Evolutionary conservation across 2,113 vertebrate genomes (phyloP), one percentile per base, ranked within the genome.

Genomic region (Acinonyx jubatus): DNA sequence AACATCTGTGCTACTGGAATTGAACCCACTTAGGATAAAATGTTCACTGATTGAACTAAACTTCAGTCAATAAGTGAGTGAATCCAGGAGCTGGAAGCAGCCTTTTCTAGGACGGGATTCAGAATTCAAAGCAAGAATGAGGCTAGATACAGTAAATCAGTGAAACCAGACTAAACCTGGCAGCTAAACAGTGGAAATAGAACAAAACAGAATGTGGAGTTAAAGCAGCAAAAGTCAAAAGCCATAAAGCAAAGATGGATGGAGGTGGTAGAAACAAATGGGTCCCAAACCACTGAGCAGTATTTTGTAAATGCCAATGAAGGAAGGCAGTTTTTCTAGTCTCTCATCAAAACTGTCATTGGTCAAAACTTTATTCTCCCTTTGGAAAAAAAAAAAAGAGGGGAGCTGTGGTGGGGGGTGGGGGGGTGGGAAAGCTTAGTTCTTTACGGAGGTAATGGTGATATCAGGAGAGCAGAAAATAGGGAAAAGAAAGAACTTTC

Each of bases 251-350:
- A 84, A 71, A 98, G 96, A 96, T 91, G 63, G 94, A 97, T 89
- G 94, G 69, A 68, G 85, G 81, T 63, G 1, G 80, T 41, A 55
- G 95, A 94, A 85, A 94, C 88, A 98, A 94, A 96, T 97, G 81
- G 97, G 81, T 91, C 97, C 97, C 98, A 96, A 86, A 85, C 78
- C 97, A 89, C 95, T 38, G 65, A 95, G 76, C 97, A 85, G 68
- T 95, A 95, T 95, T 97, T 98, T 79, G 48, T 89, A 97, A 97
- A 96, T 71, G 96, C 96, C 97, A 92, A 69, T 96, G 94, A 97
- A 92, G 93, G 78, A 96, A 97, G 93, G 92, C 91, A 94, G 94
- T 94, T 95, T 98, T 95, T 97, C 84, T 55, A 95, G 88, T n/a
- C 84, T 94, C 83, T 93, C 95, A 96, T 98, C 92, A 97, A 92